These are phyloP conservation scores for Apostichopus californicus DNA, from an alignment of 35 echinoderm and acorn worm genomes.

Conservation along the genomic window DNA sequence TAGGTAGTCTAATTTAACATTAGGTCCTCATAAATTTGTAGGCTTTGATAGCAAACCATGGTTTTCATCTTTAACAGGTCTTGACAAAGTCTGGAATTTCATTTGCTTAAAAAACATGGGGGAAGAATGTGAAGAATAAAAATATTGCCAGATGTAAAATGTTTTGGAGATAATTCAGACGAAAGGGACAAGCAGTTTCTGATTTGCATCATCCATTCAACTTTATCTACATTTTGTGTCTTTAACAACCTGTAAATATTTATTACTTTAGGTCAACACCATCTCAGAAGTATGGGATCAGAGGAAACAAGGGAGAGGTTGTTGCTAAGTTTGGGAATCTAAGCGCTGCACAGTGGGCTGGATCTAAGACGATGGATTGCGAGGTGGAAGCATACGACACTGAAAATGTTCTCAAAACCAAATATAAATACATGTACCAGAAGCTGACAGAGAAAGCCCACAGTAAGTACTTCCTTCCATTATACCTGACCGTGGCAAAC, in stretches of 20 bases:
- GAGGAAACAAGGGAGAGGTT: conserved; percentile 75
- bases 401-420: conserved; percentile 58
- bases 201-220: too few species aligned
- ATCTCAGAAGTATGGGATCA: conserved; percentile 84
- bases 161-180: too few species aligned
- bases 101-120: too few species aligned
- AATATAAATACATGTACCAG: conserved; percentile 97
- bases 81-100: too few species aligned
- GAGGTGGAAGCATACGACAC: conserved; percentile 28
- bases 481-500: neutral
- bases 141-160: too few species aligned
- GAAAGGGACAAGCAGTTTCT: too few species aligned
- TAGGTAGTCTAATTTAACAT: too few species aligned
- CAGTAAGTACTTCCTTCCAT: conserved; percentile 42
- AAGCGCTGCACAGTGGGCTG: conserved; percentile 57
- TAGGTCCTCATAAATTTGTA: too few species aligned
- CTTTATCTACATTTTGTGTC: too few species aligned
- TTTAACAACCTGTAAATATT: neutral
- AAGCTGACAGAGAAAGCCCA: conserved; percentile 88
- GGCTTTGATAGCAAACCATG: too few species aligned
- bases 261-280: conserved; percentile 69
- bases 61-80: too few species aligned
- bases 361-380: conserved; percentile 57
- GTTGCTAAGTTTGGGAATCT: conserved; percentile 67
- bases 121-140: too few species aligned